Conservation (phyloP, 92 coral and sea anemone genomes). For the Blastomussa wellsi region DNA sequence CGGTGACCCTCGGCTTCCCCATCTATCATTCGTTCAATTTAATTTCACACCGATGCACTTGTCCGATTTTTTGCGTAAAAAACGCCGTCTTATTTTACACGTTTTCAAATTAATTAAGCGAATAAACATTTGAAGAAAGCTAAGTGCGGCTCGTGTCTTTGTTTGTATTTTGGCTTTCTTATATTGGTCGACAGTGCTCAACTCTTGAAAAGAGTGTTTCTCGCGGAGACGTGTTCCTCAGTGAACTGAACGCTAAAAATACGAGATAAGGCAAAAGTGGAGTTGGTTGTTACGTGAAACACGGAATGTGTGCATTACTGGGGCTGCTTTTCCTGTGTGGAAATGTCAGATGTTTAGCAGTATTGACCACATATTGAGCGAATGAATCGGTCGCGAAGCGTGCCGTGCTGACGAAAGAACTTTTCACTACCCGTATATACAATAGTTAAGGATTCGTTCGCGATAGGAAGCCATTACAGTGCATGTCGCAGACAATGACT, state of each 20-base stretch:
- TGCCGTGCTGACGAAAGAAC: constrained; percentile 11
- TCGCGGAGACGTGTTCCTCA: background rate
- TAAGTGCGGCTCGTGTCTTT: constrained; percentile 27
- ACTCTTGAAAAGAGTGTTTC: constrained; percentile 4
- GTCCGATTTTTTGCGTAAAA: background rate
- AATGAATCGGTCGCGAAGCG: constrained; percentile 29
- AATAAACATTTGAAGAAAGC: constrained; percentile 19
- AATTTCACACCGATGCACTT: background rate
- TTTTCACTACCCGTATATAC: background rate
- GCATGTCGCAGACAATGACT: constrained; percentile 26
- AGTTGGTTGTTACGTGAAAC: background rate
- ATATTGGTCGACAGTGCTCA: constrained; percentile 12
- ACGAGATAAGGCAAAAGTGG: background rate
- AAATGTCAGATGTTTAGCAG: constrained; percentile 30
- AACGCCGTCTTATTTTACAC: constrained; percentile 8
- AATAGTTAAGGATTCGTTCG: constrained; percentile 12
- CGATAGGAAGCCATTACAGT: constrained; percentile 40
- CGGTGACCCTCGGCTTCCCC: background rate
- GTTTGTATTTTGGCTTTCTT: constrained; percentile 27
- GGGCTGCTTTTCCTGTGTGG: constrained; percentile 2
- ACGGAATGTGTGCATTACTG: background rate
- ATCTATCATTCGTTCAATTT: background rate
- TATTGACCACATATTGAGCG: constrained; percentile 27
- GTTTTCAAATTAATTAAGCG: background rate
- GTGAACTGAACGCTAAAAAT: background rate